These are phyloP conservation scores for Drosophila anceps DNA, from an alignment of 2,888 invertebrate species.

Conservation along the genomic window DNA sequence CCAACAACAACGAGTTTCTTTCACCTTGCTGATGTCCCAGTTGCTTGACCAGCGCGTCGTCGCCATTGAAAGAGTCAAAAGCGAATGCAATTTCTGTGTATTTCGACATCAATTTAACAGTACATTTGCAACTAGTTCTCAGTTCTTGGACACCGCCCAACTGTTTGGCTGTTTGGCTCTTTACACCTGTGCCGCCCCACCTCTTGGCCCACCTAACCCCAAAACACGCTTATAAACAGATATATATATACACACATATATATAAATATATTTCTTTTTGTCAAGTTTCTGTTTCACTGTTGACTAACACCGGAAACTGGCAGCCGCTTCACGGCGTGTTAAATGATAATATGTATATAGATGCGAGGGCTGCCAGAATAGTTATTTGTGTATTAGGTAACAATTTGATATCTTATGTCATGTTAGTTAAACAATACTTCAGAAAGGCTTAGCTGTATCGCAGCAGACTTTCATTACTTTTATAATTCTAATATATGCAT, in stretches of 20 bases:
- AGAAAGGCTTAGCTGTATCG: too few species aligned
- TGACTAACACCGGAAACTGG: constrained; percentile 65
- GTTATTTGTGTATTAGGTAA: not conserved
- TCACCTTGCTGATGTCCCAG: constrained; percentile 63
- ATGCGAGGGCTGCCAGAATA: constrained; percentile 20
- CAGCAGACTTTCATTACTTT: too few species aligned
- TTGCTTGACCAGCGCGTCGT: constrained; percentile 56
- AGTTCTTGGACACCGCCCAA: constrained; percentile 17
- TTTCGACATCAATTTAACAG: constrained; percentile 72
- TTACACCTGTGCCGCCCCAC: constrained; percentile 37
- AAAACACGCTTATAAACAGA: constrained; percentile 23
- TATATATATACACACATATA: constrained; percentile 32
- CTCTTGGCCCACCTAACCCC: constrained; percentile 4
- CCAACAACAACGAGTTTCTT: constrained; percentile 70
- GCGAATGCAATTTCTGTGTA: constrained; percentile 62
- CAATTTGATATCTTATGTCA: not conserved
- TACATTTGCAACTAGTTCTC: constrained; percentile 72
- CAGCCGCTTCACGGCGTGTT: constrained; percentile 30
- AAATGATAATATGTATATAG: constrained; percentile 23
- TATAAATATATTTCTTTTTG: constrained; percentile 41
- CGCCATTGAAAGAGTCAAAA: constrained; percentile 7
- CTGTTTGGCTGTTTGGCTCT: not conserved
- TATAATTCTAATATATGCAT: too few species aligned
- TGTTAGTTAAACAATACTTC: too few species aligned
- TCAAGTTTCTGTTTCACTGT: constrained; percentile 53